These are phyloP conservation scores for Podabrus alpinus DNA, from an alignment of 2,888 invertebrate genomes.

Conservation along the genomic window DNA sequence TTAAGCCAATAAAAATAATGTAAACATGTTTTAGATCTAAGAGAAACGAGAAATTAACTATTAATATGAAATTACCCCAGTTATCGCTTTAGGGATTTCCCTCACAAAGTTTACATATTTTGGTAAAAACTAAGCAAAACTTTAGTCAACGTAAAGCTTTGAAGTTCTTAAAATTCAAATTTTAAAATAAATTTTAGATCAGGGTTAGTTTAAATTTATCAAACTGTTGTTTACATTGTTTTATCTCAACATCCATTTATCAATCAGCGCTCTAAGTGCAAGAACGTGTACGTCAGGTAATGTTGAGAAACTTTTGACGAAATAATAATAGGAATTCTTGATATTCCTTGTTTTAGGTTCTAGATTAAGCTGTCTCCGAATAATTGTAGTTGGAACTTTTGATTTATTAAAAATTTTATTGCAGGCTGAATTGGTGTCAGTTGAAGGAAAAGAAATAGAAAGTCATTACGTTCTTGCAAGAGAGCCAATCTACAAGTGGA, in stretches of 20 bases:
- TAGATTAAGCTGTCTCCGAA: not conserved
- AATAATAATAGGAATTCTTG: conserved; percentile 5
- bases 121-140: not conserved
- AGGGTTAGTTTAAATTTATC: not conserved
- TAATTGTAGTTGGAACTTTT: not conserved
- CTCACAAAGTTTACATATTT: not conserved
- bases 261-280: conserved; percentile 24
- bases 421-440: conserved; percentile 70
- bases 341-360: not conserved
- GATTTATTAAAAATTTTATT: conserved; percentile 36
- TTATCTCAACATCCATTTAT: conserved; percentile 14
- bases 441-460: conserved; percentile 72
- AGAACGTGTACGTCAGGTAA: conserved; percentile 28
- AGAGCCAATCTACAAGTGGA: conserved; percentile 69
- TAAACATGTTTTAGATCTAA: not conserved
- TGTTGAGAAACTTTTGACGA: conserved; percentile 12
- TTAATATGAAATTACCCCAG: not conserved
- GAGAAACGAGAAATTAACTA: not conserved
- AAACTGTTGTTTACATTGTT: conserved; percentile 14
- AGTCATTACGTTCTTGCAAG: conserved; percentile 70
- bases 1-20: not conserved
- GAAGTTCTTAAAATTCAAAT: not conserved
- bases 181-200: not conserved
- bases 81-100: not conserved
- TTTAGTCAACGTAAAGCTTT: not conserved